phyloP scores from a whole-genome alignment of 2,888 invertebrate species.

The Tetanocera ferruginea region DNA sequence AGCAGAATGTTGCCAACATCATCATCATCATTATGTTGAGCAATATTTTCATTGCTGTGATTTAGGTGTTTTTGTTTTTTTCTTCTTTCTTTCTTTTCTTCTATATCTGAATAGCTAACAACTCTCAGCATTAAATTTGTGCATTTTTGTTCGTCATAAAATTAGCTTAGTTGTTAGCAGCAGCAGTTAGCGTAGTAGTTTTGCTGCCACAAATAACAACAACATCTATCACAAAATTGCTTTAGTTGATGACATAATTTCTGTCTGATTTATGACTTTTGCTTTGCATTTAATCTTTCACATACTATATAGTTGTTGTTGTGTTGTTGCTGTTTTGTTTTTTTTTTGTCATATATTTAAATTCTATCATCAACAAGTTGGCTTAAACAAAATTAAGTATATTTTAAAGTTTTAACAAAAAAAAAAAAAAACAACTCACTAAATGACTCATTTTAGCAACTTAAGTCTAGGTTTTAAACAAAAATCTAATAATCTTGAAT shows the following conservation, averaged over 20 bases:
- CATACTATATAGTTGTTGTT: not conserved
- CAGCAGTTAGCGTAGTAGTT: not conserved
- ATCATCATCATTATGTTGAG: not conserved
- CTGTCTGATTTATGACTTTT: constrained; percentile 31
- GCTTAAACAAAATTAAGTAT: no score
- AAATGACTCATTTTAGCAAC: no score
- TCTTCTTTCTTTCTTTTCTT: no score
- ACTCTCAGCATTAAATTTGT: not conserved
- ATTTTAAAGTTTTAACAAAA: no score
- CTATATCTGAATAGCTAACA: no score
- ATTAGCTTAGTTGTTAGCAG: constrained; percentile 21
- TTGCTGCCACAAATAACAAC: not conserved
- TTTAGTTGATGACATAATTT: constrained; percentile 23
- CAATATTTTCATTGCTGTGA: no score
- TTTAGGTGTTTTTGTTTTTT: no score
- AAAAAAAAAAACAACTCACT: no score
- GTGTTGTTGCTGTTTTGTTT: constrained; percentile 22
- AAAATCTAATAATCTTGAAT: no score
- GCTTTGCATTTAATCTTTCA: constrained; percentile 39
- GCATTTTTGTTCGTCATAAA: constrained; percentile 12
- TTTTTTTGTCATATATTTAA: constrained; percentile 41
- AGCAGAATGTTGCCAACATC: not conserved
- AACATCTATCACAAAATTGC: not conserved
- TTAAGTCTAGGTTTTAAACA: no score
- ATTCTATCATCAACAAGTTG: no score